Percentiles rank a stretch among this genome's conserved stretches.
Evolutionary conservation across 2,888 invertebrate species (phyloP).

Genomic region (Dryococelus australis): DNA sequence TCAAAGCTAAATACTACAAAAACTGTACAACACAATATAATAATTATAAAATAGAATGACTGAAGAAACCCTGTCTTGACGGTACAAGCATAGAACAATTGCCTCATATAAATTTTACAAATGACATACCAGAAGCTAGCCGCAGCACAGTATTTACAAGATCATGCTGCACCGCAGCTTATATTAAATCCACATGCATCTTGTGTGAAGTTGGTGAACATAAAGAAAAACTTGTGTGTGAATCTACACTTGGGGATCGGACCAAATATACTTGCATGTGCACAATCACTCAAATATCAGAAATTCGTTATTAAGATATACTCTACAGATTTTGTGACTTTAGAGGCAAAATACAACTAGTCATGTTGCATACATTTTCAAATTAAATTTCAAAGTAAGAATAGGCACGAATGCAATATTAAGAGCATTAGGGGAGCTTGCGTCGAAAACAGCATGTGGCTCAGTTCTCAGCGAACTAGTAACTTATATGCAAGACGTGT

Average conservation of each 20-base stretch:
- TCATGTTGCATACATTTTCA: no score
- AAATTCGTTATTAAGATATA: neutral
- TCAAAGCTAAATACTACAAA: neutral
- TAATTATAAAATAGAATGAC: neutral
- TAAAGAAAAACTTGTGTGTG: neutral
- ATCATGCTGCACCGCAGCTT: neutral
- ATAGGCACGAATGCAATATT: no score
- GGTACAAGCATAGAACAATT: neutral
- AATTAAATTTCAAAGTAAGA: no score
- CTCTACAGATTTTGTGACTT: neutral
- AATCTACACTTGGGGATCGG: constrained; percentile 8
- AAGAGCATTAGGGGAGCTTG: no score
- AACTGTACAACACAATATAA: neutral
- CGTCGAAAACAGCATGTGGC: no score
- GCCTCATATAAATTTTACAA: neutral
- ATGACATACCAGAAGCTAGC: neutral
- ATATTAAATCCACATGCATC: neutral
- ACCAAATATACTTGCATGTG: constrained; percentile 21
- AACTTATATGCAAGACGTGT: no score
- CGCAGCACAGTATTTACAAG: neutral
- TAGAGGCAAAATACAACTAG: no score
- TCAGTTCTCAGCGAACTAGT: no score
- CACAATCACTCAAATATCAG: neutral
- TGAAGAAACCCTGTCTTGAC: neutral
- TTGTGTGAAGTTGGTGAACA: neutral